Evolutionary conservation across 2,888 invertebrate genomes (phyloP), one percentile per base, ranked within the genome.

Genomic region (Luperina testacea): DNA sequence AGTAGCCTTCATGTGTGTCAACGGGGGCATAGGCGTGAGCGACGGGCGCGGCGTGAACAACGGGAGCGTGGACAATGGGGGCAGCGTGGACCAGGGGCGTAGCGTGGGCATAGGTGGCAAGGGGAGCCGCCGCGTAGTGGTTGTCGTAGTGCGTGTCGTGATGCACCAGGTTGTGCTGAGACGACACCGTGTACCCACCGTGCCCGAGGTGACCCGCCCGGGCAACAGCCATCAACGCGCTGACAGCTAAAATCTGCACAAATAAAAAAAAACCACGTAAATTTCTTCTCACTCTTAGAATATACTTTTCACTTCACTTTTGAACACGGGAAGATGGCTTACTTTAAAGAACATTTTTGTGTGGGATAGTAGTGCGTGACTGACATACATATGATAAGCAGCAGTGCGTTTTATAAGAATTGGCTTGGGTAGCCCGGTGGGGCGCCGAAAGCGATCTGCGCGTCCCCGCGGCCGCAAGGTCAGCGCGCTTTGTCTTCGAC

Each of bases 341-440:
- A 97, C 97, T 95, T 95, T 95, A 84, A 95, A 87, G 90, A 96
- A 95, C 96, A 96, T 96, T 95, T 96, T 94, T 93, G 91, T 92
- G 92, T 92, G 92, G 93, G 92, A 92, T 94, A 91, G 92, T 92
- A 90, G 92, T 94, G 93, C 93, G 94, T 95, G 94, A 96, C 95
- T 97, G 95, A 95, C 94, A 95, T 95, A 94, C 93, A 93, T 93
- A 92, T 93, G 95, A 94, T 94, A 92, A 93, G 87, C 90, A 91
- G 90, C 92, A 87, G 93, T 95, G 94, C 94, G 94, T 96, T 97
- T 96, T 97, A 96, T 97, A 97, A 96, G 95, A 95, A 94, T 93
- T 92, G 90, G 88, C 90, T 91, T 88, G 83, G 92, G 82, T 90
- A 88, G 90, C 91, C 91, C 95, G 96, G 96, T 95, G 96, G 95